A percentile compares a stretch with the other conserved stretches of the same genome.
These are phyloP conservation scores for Cirrhinus mrigala DNA, from an alignment of 2,797 vertebrate species.

Conservation along the genomic window DNA sequence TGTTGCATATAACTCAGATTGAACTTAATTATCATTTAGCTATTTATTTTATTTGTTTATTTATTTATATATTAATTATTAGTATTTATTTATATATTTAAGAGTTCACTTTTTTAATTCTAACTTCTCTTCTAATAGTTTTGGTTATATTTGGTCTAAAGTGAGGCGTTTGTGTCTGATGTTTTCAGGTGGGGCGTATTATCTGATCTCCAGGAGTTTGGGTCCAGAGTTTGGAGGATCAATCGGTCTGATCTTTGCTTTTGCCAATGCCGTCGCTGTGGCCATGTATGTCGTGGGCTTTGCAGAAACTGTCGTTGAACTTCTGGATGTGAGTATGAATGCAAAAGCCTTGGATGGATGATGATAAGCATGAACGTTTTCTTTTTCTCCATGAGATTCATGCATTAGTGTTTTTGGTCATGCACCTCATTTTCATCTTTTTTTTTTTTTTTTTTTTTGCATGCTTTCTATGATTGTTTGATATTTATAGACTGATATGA, in stretches of 20 bases:
- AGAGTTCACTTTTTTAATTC: not conserved
- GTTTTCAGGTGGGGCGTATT: constrained; percentile 90
- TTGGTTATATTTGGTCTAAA: not conserved
- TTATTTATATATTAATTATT: no score
- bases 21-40: no score
- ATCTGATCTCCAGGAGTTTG: constrained; percentile 95
- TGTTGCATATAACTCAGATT: no score
- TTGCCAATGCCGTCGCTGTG: constrained; percentile 96
- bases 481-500: no score
- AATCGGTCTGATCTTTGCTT: constrained; percentile 95
- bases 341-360: not conserved
- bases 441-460: not conserved
- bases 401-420: not conserved
- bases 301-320: constrained; percentile 92
- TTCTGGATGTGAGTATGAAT: constrained; percentile 83
- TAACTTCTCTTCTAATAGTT: not conserved
- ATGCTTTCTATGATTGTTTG: not conserved
- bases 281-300: constrained; percentile 99
- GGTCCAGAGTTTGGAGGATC: constrained; percentile 97
- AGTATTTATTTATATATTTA: not conserved
- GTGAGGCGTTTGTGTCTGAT: not conserved
- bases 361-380: not conserved
- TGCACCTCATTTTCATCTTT: not conserved
- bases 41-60: no score
- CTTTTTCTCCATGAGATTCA: no score